Base-by-base conservation (phyloP, 2,797 vertebrate species). In the Pantherophis vulpinus region DNA sequence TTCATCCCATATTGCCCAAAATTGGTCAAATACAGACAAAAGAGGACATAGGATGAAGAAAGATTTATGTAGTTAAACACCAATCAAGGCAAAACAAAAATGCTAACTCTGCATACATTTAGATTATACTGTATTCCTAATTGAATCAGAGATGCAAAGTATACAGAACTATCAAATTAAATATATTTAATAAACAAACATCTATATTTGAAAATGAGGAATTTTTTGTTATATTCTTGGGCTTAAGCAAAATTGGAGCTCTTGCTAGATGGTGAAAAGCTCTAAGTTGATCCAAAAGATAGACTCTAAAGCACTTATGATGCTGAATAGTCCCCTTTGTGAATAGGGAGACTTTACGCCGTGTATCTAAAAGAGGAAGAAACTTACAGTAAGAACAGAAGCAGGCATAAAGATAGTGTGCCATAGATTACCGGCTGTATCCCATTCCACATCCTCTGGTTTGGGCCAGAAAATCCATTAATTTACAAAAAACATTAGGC, bases 401-500 rank as follows among this genome's bases (percentile, higher is more conserved):
- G 87, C 58, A 74, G 58, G 59, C 58, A 89, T 13, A 5, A 14
- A 83, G 63, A 37, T 66, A 91, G 63, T 4, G 32, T 87, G 54
- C 58, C 54, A 58, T 12, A 83, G 56, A 88, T 51, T 29, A 79
- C 13, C n/a, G 83, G 16, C 47, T 47, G 59, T 88, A 54, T 37
- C 91, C 60, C 61, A 32, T 55, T 54, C 60, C 29, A 90, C n/a
- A 63, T 74, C 70, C 60, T 90, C 37, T 5, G 20, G 20, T 51
- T 92, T 66, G 63, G 74, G 87, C 74, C 87, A 89, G 93, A 91
- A 93, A 93, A 93, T 87, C 87, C 90, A 93, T 94, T 92, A 92
- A 92, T 94, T 90, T 92, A 86, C 79, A 94, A 74, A 93, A 93
- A 93, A 60, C 79, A 87, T 74, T 70, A 90, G 61, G 61, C 61